Base-by-base conservation (phyloP, 2,113 vertebrate species). In the Paedocypris sp. region DNA sequence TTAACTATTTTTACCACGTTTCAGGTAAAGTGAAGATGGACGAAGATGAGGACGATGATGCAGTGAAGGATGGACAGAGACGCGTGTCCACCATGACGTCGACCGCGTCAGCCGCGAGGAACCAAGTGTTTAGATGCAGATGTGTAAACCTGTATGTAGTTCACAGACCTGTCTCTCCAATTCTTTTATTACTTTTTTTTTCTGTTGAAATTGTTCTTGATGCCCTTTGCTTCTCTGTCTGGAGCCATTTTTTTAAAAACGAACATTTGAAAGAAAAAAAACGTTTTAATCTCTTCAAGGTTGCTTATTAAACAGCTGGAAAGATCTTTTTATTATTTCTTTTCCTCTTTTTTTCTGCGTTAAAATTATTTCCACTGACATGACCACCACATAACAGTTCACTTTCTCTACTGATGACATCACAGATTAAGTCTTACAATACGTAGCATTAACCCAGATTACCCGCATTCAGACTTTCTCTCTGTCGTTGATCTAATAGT, bases 21-120 rank as follows among this genome's bases (percentile, higher is more conserved):
- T 66, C 81, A 98, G 94, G 94, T 97, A 97, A 97, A 91, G 86
- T 86, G 85, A 83, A 82, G 74, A 57, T 64, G 45, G 35, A 15
- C 54, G 36, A 61, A 62, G 38, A 58, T 28, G 2, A 58, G 39
- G 39, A 32, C 7, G 8, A n/a, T 46, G 47, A 32, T 25, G 32
- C 58, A 50, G 43, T 62, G 52, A n/a, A 54, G 42, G 22, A n/a
- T 29, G 6, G 23, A 43, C 22, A 39, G 54, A 66, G 77, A 78
- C 65, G 74, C 82, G 80, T 82, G 82, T 80, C 68, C 78, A 83
- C 78, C 73, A 80, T 80, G 82, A 83, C 83, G 84, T 76, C 82
- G 77, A 83, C 80, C 86, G 86, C 52, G 51, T 58, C 35, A 56
- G 26, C 52, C 1, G 5, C n/a, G 52, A 58, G 46, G 51, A 43